Evolutionary conservation across 2,888 invertebrate species (phyloP).

Genomic region (Apantesis nais): DNA sequence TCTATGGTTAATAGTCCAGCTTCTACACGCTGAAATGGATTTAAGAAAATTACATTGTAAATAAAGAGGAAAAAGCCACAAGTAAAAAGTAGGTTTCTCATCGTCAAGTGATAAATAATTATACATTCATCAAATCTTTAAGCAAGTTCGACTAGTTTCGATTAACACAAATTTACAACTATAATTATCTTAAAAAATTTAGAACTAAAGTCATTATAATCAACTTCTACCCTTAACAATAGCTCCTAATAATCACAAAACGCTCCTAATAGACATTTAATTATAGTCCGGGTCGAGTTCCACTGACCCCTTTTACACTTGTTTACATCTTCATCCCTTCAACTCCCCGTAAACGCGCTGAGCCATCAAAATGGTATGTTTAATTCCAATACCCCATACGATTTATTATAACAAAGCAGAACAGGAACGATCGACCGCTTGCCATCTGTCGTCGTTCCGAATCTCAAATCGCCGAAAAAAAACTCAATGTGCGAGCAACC

Average conservation of each 20-base stretch:
- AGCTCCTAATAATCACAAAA: conserved; percentile 78
- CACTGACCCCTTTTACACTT: conserved; percentile 86
- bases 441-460: conserved; percentile 85
- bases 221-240: conserved; percentile 70
- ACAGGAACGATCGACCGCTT: conserved; percentile 81
- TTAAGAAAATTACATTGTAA: not conserved
- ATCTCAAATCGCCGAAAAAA: conserved; percentile 80
- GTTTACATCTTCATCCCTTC: conserved; percentile 84
- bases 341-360: conserved; percentile 67
- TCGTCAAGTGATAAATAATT: not conserved
- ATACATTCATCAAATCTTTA: conserved; percentile 28
- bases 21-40: not conserved
- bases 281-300: conserved; percentile 74
- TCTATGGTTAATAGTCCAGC: not conserved
- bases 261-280: conserved; percentile 83
- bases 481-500: conserved; percentile 85
- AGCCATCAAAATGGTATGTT: conserved; percentile 84
- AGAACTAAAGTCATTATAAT: conserved; percentile 70
- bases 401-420: conserved; percentile 83
- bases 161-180: conserved; percentile 57
- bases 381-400: conserved; percentile 83
- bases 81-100: not conserved
- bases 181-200: conserved; percentile 58
- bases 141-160: conserved; percentile 45
- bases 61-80: not conserved